Percentiles rank a stretch among this genome's conserved stretches.
Evolutionary conservation across 64 coral and sea anemone genomes (phyloP).

Genomic region (Exaiptasia diaphana): DNA sequence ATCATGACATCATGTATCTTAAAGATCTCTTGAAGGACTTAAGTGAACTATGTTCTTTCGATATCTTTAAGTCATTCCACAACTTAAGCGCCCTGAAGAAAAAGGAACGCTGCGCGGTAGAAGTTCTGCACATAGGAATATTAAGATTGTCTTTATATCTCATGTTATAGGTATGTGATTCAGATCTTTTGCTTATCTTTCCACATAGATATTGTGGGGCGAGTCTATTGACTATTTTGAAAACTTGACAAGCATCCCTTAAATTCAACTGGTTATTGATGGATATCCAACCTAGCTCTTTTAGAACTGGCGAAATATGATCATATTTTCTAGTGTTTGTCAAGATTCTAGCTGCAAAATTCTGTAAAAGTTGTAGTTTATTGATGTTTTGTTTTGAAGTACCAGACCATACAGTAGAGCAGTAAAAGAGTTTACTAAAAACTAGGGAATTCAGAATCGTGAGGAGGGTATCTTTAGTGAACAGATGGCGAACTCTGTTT

Average conservation of each 20-base stretch:
- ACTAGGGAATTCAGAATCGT: not conserved
- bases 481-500: not conserved
- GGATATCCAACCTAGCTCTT: conserved; percentile 12
- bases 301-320: conserved; percentile 8
- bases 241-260: not conserved
- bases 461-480: not conserved
- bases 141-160: not conserved
- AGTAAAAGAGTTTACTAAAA: not conserved
- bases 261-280: not conserved
- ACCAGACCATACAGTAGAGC: not conserved
- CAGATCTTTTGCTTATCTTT: not conserved
- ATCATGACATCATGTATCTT: too few species aligned
- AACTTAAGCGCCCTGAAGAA: too few species aligned
- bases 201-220: not conserved
- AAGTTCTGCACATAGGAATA: not conserved
- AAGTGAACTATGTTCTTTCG: too few species aligned
- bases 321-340: not conserved
- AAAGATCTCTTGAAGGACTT: too few species aligned
- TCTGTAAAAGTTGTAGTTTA: not conserved
- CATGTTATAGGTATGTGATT: not conserved
- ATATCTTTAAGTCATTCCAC: too few species aligned
- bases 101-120: not conserved
- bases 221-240: conserved; percentile 14
- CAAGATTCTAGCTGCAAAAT: not conserved
- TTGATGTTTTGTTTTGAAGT: not conserved